These are phyloP conservation scores for Motacilla tschutschensis DNA, from an alignment of 2,113 vertebrate genomes.

Conservation along the genomic window DNA sequence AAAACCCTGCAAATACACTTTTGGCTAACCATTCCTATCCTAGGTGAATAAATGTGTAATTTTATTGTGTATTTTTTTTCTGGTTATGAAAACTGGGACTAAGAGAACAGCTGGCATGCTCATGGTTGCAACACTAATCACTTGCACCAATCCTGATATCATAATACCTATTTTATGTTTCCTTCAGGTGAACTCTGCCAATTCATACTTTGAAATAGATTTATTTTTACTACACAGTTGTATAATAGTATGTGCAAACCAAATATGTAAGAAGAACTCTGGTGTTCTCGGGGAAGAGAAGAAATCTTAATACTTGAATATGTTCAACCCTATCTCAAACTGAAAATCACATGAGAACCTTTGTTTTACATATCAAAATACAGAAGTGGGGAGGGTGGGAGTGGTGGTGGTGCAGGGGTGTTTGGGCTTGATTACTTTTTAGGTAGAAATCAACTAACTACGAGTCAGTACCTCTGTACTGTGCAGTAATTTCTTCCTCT, in stretches of 20 bases:
- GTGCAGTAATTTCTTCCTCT: neutral
- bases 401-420: too few species aligned
- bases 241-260: neutral
- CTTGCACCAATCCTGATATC: neutral
- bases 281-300: accelerated
- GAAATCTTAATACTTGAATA: neutral
- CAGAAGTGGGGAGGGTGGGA: accelerated
- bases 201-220: neutral
- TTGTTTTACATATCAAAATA: neutral
- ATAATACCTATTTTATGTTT: neutral
- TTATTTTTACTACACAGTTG: neutral
- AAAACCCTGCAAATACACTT: neutral
- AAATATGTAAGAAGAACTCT: neutral
- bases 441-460: neutral
- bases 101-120: neutral
- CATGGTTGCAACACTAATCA: neutral
- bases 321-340: neutral
- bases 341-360: neutral
- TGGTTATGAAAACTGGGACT: neutral
- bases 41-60: neutral
- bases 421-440: neutral
- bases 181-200: neutral
- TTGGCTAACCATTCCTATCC: neutral
- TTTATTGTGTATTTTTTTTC: neutral
- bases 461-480: neutral